Evolutionary conservation across 2,888 invertebrate genomes (phyloP).

Genomic region (Caenorhabditis sp.): DNA sequence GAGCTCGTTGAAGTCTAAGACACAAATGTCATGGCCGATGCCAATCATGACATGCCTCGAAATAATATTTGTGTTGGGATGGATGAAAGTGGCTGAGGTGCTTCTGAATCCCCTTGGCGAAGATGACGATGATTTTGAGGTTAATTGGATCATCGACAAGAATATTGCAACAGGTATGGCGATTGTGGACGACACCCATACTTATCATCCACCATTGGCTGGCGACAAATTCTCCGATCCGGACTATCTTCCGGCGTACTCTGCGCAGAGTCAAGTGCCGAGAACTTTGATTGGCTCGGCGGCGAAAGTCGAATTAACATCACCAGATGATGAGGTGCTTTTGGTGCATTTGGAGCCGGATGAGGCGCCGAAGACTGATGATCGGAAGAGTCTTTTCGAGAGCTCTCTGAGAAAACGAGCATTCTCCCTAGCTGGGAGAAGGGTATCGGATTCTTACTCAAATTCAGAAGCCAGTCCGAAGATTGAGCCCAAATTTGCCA

Average conservation of each 20-base stretch:
- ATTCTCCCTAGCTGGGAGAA: neutral
- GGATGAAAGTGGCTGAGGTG: conserved; percentile 63
- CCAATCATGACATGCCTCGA: conserved; percentile 59
- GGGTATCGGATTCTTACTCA: neutral
- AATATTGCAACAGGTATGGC: conserved; percentile 56
- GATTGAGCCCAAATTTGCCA: neutral
- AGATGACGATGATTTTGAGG: conserved; percentile 68
- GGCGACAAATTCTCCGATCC: conserved; percentile 50
- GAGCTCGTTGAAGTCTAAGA: neutral
- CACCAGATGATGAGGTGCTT: conserved; percentile 20
- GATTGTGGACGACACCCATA: conserved; percentile 51
- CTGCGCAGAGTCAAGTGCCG: conserved; percentile 22
- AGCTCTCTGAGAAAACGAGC: neutral
- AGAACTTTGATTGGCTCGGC: conserved; percentile 32
- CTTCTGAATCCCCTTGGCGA: conserved; percentile 68
- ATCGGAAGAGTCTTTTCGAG: conserved; percentile 1
- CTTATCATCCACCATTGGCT: conserved; percentile 30
- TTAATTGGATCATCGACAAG: conserved; percentile 57
- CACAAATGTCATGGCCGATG: conserved; percentile 42
- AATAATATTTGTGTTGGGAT: conserved; percentile 49
- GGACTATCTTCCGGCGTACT: conserved; percentile 34
- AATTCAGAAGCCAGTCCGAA: neutral
- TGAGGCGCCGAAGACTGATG: conserved; percentile 20
- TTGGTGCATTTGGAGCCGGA: conserved; percentile 27
- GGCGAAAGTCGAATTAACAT: conserved; percentile 26